phyloP scores from a whole-genome alignment of 2,888 invertebrate species.

The Drosophila histrio region DNA sequence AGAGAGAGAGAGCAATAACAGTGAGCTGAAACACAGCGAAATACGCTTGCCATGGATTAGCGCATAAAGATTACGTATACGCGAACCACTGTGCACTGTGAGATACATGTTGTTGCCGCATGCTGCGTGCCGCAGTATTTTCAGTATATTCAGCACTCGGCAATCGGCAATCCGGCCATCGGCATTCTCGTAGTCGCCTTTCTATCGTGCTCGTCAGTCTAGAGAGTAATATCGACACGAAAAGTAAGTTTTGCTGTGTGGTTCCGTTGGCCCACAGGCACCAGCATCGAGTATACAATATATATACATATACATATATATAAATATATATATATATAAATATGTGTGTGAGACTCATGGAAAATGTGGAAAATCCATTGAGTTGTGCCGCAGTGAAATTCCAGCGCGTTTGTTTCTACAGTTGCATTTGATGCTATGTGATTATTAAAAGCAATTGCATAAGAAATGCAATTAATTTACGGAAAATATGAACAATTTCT shows the following conservation, averaged over 20 bases:
- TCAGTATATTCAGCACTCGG: conserved; percentile 51
- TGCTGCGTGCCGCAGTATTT: conserved; percentile 64
- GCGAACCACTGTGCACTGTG: conserved; percentile 42
- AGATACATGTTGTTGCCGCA: conserved; percentile 54
- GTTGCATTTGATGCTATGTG: conserved; percentile 11
- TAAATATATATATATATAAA: conserved; percentile 3
- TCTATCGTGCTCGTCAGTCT: conserved; percentile 76
- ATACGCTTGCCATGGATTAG: neutral
- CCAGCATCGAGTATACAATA: conserved; percentile 70
- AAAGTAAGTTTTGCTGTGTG: conserved; percentile 81
- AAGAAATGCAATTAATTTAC: conserved; percentile 57
- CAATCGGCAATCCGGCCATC: conserved; percentile 58
- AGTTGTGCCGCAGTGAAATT: conserved; percentile 47
- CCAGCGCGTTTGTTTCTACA: conserved; percentile 41
- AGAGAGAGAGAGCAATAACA: neutral
- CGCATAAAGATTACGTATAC: neutral
- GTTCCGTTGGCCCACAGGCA: conserved; percentile 56
- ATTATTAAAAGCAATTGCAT: conserved; percentile 47
- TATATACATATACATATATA: conserved; percentile 63
- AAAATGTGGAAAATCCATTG: conserved; percentile 79
- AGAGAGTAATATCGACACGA: conserved; percentile 84
- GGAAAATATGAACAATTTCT: conserved; percentile 65
- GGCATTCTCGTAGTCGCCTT: conserved; percentile 55
- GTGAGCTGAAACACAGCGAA: conserved; percentile 1
- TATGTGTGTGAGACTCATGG: conserved; percentile 54